Base-by-base conservation (phyloP, 1,140 invertebrate genomes). In the Hyposmocoma kahamanoa region DNA sequence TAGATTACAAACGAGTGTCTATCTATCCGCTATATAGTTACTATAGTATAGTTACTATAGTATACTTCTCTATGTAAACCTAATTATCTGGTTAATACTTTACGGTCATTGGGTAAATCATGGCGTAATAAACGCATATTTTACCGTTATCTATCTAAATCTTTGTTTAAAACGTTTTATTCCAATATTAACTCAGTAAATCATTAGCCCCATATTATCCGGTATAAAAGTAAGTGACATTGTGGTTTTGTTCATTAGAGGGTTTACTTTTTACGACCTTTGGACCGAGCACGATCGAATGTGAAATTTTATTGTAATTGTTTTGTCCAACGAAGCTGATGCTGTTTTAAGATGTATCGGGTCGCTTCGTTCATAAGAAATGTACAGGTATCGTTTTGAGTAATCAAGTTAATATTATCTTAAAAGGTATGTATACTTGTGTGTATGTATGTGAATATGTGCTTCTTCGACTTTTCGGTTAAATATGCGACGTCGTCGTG, bases 321-420 rank as follows among this genome's bases (percentile, higher is more conserved):
- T n/a, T n/a, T n/a, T n/a, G n/a, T n/a, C n/a, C n/a, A n/a, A n/a
- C n/a, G n/a, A n/a, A n/a, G n/a, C n/a, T n/a, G n/a, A n/a, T n/a
- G n/a, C n/a, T n/a, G n/a, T n/a, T 11, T 15, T 8, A 38, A 38
- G 61, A 84, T 84, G 78, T 55, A 79, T 53, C 81, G 81, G 28
- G 76, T 70, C 9, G 66, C 78, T 34, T 79, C 76, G 41, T 72
- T 82, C 56, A 72, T 75, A 61, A 65, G 70, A 58, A 68, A 75
- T 47, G 63, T 67, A 38, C 74, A 80, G 71, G 77, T 84, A 62
- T n/a, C 26, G 11, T 47, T 26, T 26, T 26, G 5, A 6, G 24
- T 26, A 26, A 11, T 26, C 24, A 26, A 11, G 24, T 26, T 26
- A 26, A 26, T 6, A 26, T 26, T 26, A 26, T 11, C 11, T 6